Evolutionary conservation across 2,113 vertebrate genomes (phyloP).

Genomic region (Mixornis gularis): DNA sequence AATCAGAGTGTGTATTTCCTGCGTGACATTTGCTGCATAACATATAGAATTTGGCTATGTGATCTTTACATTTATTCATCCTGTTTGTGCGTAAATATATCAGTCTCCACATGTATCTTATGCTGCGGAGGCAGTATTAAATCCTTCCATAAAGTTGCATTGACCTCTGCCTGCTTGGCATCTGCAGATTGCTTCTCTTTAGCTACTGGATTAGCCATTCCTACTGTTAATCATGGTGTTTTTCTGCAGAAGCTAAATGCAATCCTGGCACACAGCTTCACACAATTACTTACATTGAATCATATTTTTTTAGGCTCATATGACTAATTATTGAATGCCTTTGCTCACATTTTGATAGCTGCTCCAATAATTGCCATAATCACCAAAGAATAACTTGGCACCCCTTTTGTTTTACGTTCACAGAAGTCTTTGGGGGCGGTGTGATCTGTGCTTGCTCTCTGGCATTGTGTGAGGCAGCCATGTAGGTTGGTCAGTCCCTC

Average conservation of each 20-base stretch:
- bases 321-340: not conserved
- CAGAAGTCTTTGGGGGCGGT: not conserved
- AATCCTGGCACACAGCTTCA: not conserved
- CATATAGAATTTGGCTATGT: conserved; percentile 61
- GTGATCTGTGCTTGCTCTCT: not conserved
- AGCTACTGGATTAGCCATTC: not conserved
- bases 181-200: not conserved
- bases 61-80: conserved; percentile 49
- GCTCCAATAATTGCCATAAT: not conserved
- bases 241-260: not conserved
- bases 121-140: not conserved
- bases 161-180: not conserved
- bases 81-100: conserved; percentile 57
- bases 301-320: not conserved
- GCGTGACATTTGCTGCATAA: conserved; percentile 49
- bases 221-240: not conserved
- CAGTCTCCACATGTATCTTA: not conserved
- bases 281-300: not conserved
- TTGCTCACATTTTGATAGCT: not conserved
- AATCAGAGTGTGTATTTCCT: conserved; percentile 66
- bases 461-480: not conserved
- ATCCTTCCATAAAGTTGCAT: not conserved
- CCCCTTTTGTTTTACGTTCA: not conserved
- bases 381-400: not conserved
- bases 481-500: not conserved